Percentiles rank a stretch among this genome's conserved stretches.
Evolutionary conservation across 2,113 vertebrate genomes (phyloP).

Genomic region (Rhagologus leucostigma): DNA sequence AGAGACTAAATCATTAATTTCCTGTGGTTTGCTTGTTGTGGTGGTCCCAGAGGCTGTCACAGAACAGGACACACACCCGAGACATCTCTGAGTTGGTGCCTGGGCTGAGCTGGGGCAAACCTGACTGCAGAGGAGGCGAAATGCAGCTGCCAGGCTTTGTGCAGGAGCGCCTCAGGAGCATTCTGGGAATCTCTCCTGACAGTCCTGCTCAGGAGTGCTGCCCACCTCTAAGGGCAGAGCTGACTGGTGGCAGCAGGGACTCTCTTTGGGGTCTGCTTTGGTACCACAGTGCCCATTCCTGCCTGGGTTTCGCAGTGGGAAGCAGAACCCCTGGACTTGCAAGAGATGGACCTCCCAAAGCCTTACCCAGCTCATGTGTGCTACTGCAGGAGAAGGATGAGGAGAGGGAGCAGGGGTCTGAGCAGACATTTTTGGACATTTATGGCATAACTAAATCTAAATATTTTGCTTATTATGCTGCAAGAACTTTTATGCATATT

Average conservation of each 20-base stretch:
- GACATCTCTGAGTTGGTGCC: rapidly evolving
- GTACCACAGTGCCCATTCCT: rapidly evolving
- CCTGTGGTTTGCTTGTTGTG: rapidly evolving
- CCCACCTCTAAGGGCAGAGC: not conserved
- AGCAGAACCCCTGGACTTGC: not conserved
- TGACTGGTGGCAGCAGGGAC: not conserved
- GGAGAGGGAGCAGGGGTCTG: not conserved
- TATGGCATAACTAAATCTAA: not conserved
- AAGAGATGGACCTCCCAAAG: not conserved
- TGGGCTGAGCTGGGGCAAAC: not conserved
- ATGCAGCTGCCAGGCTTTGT: not conserved
- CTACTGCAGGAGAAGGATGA: not conserved
- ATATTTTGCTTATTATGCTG: not conserved
- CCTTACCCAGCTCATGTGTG: rapidly evolving
- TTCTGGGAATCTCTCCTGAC: not conserved
- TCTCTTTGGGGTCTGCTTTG: not conserved
- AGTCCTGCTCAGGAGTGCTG: not conserved
- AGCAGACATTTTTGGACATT: not conserved
- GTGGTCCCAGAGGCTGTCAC: not conserved
- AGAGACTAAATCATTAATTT: not conserved
- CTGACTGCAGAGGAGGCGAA: not conserved
- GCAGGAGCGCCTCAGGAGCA: not conserved
- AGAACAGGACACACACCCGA: rapidly evolving
- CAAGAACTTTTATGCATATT: rapidly evolving
- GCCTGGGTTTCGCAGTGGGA: rapidly evolving